phyloP scores from a whole-genome alignment of 2,888 invertebrate species.

The Ceraclea dissimilis region DNA sequence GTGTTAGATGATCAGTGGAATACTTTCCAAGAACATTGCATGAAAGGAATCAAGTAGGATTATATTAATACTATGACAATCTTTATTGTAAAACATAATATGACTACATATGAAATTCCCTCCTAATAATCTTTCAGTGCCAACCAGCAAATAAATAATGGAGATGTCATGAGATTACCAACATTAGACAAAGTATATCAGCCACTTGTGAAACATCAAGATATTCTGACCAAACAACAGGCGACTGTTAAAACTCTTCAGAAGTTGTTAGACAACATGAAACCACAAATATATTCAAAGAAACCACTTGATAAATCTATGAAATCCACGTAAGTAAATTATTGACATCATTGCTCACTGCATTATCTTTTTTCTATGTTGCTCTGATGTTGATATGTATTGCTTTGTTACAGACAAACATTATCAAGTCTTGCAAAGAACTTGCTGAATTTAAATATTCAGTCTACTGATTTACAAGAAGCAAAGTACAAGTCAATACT shows the following conservation, averaged over 20 bases:
- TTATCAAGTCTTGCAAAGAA: slow-evolving; percentile 45
- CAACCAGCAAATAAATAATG: slow-evolving; percentile 26
- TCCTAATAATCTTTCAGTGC: no score
- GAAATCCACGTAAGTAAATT: neutral
- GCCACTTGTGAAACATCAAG: slow-evolving; percentile 66
- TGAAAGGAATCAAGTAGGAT: slow-evolving; percentile 38
- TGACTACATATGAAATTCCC: no score
- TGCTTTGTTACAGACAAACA: slow-evolving; percentile 26
- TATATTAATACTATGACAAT: no score
- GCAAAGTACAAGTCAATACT: slow-evolving; percentile 35
- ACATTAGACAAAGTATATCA: slow-evolving; percentile 73
- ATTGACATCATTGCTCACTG: neutral
- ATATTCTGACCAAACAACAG: slow-evolving; percentile 55
- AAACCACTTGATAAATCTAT: slow-evolving; percentile 7
- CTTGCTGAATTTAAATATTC: slow-evolving; percentile 46
- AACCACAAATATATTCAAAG: slow-evolving; percentile 24
- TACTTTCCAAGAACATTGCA: slow-evolving; percentile 49
- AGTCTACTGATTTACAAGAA: slow-evolving; percentile 36
- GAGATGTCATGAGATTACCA: slow-evolving; percentile 52
- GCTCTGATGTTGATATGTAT: no score
- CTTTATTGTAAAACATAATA: slow-evolving; percentile 12
- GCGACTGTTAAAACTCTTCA: slow-evolving; percentile 39
- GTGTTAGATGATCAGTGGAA: slow-evolving; percentile 74
- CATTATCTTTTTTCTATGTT: no score
- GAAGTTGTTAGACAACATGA: slow-evolving; percentile 35